Evolutionary conservation across 2,113 vertebrate species (phyloP), one percentile per base, ranked within the genome.

Genomic region (Saccopteryx bilineata): DNA sequence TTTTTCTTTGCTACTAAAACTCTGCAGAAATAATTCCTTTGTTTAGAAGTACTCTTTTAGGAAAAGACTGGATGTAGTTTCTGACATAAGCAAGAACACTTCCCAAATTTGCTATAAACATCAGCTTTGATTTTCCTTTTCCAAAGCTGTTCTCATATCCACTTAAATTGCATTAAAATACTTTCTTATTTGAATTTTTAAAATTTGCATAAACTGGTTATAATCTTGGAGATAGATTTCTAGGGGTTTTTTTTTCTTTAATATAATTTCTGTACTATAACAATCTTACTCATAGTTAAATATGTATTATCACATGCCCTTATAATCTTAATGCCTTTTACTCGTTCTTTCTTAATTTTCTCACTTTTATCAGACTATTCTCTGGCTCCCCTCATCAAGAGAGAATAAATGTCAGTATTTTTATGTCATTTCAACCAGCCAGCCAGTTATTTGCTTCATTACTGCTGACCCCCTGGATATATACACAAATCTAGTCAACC

Each of bases 111-210:
- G 5, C 46, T 91, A 2, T 71, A 84, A 68, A 69, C 7, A 74
- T 33, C 31, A 87, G 33, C 18, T 46, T 68, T 48, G 4, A 58
- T 52, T 61, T 78, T 82, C 9, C 46, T 90, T 76, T 63, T 88
- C 76, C 65, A 68, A 92, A 75, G 54, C 26, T 71, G 3, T 74
- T 15, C 13, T 90, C 65, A 82, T 13, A 46, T 56, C 21, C 13
- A 82, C 11, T 13, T 68, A 54, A 63, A 88, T 69, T 28, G 1
- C 2, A 61, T 50, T 81, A 11, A 52, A 74, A 84, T 9, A 56
- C 19, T 52, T 96, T 92, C 33, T 33, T 46, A 56, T 72, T 82
- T 91, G 26, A 92, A 91, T 61, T 91, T 21, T 56, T 93, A 66
- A 68, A 2, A 71, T 81, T 79, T 92, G 3, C 2, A 66, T 54